Conservation (phyloP, 2,888 invertebrate species). For the Ormyrus nitidulus region DNA sequence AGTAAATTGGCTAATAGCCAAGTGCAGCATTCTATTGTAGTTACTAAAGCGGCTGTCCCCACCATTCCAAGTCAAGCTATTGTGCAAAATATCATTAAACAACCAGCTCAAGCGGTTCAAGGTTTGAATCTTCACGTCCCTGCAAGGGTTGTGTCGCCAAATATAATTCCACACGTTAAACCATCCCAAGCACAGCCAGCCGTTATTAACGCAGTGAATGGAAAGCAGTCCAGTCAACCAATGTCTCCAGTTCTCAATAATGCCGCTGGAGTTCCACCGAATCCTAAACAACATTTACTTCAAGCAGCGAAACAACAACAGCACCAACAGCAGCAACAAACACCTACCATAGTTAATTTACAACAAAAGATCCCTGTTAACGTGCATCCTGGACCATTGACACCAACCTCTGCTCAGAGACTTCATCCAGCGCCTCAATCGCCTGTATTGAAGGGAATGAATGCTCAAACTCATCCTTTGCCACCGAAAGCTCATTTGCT, state of each 20-base stretch:
- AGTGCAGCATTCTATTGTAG: constrained; percentile 64
- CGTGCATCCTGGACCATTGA: constrained; percentile 66
- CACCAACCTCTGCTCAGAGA: constrained; percentile 62
- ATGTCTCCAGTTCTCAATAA: constrained; percentile 71
- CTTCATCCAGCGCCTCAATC: constrained; percentile 68
- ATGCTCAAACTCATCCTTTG: constrained; percentile 71
- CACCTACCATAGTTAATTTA: constrained; percentile 69
- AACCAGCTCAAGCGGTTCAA: constrained; percentile 66
- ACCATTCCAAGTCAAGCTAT: constrained; percentile 62
- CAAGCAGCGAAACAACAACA: constrained; percentile 74
- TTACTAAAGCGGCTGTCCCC: constrained; percentile 66
- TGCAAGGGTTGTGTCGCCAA: constrained; percentile 68
- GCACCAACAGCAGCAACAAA: constrained; percentile 70
- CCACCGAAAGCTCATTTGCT: constrained; percentile 75
- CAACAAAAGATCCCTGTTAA: constrained; percentile 69
- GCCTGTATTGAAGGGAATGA: constrained; percentile 67
- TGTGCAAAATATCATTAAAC: constrained; percentile 70
- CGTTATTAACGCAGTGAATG: constrained; percentile 61
- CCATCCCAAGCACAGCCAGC: constrained; percentile 57
- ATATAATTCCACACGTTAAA: constrained; percentile 68
- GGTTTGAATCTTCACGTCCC: constrained; percentile 70
- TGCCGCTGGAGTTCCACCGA: constrained; percentile 67
- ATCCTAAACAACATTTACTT: constrained; percentile 75
- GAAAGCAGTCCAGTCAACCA: constrained; percentile 68
- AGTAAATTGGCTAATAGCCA: constrained; percentile 53